These are phyloP conservation scores for Lucilia sericata DNA, from an alignment of 1,140 invertebrate genomes.

Conservation along the genomic window DNA sequence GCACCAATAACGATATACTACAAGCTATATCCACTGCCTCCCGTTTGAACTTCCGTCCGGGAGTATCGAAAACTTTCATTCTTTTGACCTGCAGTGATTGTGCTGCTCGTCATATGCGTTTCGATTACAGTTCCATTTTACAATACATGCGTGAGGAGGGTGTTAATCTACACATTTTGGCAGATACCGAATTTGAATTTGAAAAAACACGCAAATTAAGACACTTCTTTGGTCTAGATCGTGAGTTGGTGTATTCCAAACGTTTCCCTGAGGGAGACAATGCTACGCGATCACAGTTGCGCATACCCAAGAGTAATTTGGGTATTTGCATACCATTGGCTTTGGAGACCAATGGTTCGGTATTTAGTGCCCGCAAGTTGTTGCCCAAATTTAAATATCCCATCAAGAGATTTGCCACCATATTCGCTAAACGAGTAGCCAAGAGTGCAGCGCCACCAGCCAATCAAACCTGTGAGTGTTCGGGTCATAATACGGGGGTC, in stretches of 20 bases:
- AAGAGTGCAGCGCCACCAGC: conserved; percentile 72
- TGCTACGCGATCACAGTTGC: conserved; percentile 78
- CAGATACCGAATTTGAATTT: conserved; percentile 81
- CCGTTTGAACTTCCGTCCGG: conserved; percentile 83
- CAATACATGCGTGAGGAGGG: conserved; percentile 83
- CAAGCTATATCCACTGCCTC: conserved; percentile 81
- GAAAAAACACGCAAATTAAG: conserved; percentile 78
- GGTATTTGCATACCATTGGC: conserved; percentile 85
- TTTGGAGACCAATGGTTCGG: conserved; percentile 83
- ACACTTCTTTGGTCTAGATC: conserved; percentile 84
- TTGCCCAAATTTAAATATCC: conserved; percentile 70
- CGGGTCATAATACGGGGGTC: conserved; percentile 74
- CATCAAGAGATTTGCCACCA: conserved; percentile 77
- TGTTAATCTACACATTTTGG: conserved; percentile 85
- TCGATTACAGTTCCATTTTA: conserved; percentile 83
- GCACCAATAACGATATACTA: conserved; percentile 76
- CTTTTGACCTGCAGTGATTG: conserved; percentile 84
- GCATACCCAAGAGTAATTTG: conserved; percentile 78
- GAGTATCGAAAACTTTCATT: conserved; percentile 86
- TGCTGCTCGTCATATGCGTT: conserved; percentile 76
- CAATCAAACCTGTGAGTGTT: conserved; percentile 83
- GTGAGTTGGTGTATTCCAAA: conserved; percentile 79
- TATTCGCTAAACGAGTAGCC: conserved; percentile 78
- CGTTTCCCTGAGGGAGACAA: conserved; percentile 79
- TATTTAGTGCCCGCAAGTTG: conserved; percentile 76